Conservation (phyloP, 2,888 invertebrate species). For the Athetis lepigone region DNA sequence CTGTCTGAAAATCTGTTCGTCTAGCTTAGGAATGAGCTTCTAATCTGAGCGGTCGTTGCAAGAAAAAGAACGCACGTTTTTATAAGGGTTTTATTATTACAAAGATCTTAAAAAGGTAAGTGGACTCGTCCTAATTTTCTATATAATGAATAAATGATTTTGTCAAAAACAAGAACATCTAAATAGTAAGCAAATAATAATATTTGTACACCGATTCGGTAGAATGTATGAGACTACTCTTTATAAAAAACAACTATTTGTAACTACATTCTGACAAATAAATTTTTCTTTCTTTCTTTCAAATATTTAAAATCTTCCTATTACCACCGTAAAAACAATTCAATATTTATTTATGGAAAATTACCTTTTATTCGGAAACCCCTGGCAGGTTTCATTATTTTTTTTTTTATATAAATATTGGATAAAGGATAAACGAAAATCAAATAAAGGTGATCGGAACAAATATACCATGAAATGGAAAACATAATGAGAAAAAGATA, state of each 20-base stretch:
- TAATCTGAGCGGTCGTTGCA: background rate
- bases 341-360: constrained; percentile 15
- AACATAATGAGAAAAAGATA: constrained; percentile 37
- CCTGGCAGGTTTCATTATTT: background rate
- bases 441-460: constrained; percentile 14
- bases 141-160: no score
- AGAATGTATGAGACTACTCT: no score
- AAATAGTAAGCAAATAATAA: no score
- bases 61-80: background rate
- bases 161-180: no score
- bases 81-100: background rate
- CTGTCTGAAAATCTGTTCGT: background rate
- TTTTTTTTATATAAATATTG: constrained; percentile 25
- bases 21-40: background rate
- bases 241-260: background rate
- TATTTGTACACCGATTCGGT: no score
- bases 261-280: no score
- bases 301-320: background rate
- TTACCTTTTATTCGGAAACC: no score
- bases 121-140: no score
- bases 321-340: constrained; percentile 2
- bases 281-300: no score
- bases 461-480: constrained; percentile 31
- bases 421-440: constrained; percentile 10
- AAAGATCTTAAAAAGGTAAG: no score